Base-by-base conservation (phyloP, 1,140 invertebrate genomes). In the Meloidogyne floridensis region DNA sequence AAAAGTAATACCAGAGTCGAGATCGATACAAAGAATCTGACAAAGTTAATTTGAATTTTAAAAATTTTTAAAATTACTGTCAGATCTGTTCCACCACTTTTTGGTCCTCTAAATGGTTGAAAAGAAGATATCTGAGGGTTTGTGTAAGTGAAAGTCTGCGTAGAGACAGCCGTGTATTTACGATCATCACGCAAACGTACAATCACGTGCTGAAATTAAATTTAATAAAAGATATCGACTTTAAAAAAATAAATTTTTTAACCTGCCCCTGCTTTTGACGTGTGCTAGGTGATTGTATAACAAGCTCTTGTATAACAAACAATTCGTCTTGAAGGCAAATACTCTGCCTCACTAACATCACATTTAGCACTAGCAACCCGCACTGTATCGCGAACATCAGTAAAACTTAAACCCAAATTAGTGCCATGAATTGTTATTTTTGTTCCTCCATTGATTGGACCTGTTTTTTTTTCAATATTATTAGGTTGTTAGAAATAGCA, bases 381-480 rank as follows among this genome's bases (percentile, higher is more conserved):
- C 77, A 98, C 95, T 92, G 95, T 95, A 18, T 95, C 95, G 56
- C 93, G 92, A 0, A 99, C 95, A 91, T 98, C 96, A 85, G 94
- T 93, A 87, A 94, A 93, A 83, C 93, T 94, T 73, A 96, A 92
- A 0, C 97, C 97, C 51, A 99, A 92, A 92, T 99, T 98, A 87
- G 95, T 94, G 8, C 97, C 97, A 92, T 95, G 94, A 80, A 99
- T 98, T 1, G 96, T 98, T 0, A 99, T 93, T 54, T 85, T 85
- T 18, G 97, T 98, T 4, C 96, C 96, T 42, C 97, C 97, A 92
- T 97, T 95, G 75, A 96, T 93, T 15, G 97, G 97, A 18, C 97
- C 97, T 90, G 2, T 32, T 32, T 32, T 32, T 32, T 32, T 1
- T 32, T 32, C 47, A 47, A 47, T 47, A 1, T 47, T 47, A 47